Conservation (phyloP, 2,888 invertebrate genomes). For the Germaria angustata region DNA sequence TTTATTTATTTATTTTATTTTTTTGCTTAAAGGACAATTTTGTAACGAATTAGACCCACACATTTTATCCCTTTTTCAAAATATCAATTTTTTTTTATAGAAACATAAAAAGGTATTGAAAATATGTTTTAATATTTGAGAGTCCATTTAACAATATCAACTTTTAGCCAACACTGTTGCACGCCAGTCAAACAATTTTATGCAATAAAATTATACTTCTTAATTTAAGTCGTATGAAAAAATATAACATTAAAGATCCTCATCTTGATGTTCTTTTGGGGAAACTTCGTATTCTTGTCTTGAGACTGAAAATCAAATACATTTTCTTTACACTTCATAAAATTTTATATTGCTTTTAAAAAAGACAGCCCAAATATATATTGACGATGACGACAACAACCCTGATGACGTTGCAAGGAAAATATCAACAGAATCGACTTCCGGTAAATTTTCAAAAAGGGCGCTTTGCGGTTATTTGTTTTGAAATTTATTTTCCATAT, state of each 20-base stretch:
- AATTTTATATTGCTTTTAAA: conserved; percentile 68
- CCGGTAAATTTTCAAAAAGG: conserved; percentile 42
- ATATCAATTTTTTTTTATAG: no score
- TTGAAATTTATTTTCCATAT: conserved; percentile 30
- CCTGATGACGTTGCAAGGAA: conserved; percentile 41
- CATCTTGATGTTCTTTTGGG: conserved; percentile 32
- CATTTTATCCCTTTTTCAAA: no score
- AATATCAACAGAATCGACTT: conserved; percentile 44
- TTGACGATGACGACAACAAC: conserved; percentile 18
- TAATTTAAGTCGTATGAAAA: conserved; percentile 38
- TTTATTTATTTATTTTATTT: no score
- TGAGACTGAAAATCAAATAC: conserved; percentile 49
- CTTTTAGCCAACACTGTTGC: conserved; percentile 38
- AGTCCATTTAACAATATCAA: not conserved
- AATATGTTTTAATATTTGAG: no score
- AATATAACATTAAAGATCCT: conserved; percentile 32
- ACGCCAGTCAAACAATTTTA: not conserved
- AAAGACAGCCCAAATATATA: conserved; percentile 49
- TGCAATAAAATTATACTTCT: conserved; percentile 37
- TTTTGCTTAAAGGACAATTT: no score
- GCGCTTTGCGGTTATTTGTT: not conserved
- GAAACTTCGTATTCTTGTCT: conserved; percentile 36
- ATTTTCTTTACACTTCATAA: conserved; percentile 75
- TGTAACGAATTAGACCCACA: no score
- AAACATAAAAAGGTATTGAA: no score